A percentile compares a stretch with the other conserved stretches of the same genome.
These are phyloP conservation scores for Syngnathoides biaculeatus DNA, from an alignment of 2,113 vertebrate genomes.

Conservation along the genomic window DNA sequence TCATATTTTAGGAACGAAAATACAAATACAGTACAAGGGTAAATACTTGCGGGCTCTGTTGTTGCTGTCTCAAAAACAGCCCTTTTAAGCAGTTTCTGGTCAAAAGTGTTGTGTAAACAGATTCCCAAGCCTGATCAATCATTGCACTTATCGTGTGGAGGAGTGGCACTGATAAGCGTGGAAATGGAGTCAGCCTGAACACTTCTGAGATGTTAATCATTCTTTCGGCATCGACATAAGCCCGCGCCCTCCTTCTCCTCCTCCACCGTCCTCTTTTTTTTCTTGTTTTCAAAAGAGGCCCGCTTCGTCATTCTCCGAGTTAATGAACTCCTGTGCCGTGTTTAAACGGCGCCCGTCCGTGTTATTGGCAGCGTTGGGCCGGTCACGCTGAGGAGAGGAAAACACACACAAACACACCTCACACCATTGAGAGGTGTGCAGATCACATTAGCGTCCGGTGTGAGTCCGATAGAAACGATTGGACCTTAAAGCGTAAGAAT, in stretches of 20 bases:
- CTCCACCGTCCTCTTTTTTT: background rate
- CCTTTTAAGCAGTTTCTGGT: background rate
- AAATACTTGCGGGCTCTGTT: background rate
- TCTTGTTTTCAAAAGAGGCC: constrained; percentile 25
- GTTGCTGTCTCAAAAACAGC: background rate
- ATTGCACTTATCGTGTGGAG: background rate
- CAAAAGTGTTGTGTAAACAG: background rate
- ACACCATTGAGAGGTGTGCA: constrained; percentile 10
- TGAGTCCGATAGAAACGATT: constrained; percentile 45
- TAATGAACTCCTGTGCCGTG: constrained; percentile 43
- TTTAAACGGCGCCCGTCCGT: constrained; percentile 28
- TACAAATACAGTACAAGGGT: no score
- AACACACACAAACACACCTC: constrained; percentile 9
- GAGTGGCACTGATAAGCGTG: constrained; percentile 35
- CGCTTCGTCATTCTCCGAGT: constrained; percentile 47
- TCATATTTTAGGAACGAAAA: no score
- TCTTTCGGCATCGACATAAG: constrained; percentile 41
- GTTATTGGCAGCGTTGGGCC: constrained; percentile 31
- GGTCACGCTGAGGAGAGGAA: constrained; percentile 24
- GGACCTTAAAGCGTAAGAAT: constrained; percentile 12
- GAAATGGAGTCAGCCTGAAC: constrained; percentile 45
- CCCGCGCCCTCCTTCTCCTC: constrained; percentile 12
- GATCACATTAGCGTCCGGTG: constrained; percentile 40
- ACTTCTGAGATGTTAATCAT: constrained; percentile 47
- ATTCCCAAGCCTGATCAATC: background rate